phyloP scores from a whole-genome alignment of 2,113 vertebrate species.

The Mionectes macconnelli region DNA sequence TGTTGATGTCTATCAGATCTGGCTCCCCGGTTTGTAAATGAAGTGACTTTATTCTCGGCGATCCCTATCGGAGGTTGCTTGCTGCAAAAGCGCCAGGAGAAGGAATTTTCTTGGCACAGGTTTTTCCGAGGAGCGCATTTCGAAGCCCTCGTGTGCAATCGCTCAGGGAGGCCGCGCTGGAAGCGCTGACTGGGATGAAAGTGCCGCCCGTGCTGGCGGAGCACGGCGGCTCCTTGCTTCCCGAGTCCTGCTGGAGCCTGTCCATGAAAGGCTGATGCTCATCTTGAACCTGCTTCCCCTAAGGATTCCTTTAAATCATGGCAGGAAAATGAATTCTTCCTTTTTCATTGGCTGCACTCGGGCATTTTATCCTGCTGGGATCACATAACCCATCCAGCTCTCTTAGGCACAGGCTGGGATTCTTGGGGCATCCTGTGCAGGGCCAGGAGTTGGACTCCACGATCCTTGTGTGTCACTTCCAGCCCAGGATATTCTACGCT shows the following conservation, averaged over 20 bases:
- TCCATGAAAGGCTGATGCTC: neutral
- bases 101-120: neutral
- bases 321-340: neutral
- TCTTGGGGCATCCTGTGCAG: neutral
- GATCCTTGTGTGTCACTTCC: neutral
- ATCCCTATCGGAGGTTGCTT: neutral
- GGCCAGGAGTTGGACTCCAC: neutral
- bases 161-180: neutral
- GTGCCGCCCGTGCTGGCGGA: neutral
- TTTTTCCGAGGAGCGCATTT: fast-evolving
- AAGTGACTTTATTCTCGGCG: neutral
- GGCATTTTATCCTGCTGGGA: neutral
- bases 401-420: neutral
- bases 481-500: no score
- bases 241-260: neutral
- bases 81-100: neutral
- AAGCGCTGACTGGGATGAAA: neutral
- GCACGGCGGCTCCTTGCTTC: neutral
- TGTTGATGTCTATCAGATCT: neutral
- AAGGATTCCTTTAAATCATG: neutral
- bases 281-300: neutral
- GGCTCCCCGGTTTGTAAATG: neutral
- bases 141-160: neutral
- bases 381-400: neutral
- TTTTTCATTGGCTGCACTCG: fast-evolving